Percentiles rank a stretch among this genome's conserved stretches.
These are phyloP conservation scores for Bubo scandiacus DNA, from an alignment of 2,113 vertebrate genomes.

Conservation along the genomic window DNA sequence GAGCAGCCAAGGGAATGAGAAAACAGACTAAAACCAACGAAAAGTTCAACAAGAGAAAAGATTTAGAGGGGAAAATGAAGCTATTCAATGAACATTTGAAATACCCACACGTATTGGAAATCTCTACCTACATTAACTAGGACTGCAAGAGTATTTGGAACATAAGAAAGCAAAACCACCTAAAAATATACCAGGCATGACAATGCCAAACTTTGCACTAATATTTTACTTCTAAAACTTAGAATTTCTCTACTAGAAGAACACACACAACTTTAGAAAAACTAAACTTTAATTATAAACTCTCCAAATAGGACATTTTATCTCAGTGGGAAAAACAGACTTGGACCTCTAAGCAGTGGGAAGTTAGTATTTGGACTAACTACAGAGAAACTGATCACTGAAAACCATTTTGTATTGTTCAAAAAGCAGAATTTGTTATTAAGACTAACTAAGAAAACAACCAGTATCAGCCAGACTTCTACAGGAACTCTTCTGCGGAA, in stretches of 20 bases:
- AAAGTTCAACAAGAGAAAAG: not conserved
- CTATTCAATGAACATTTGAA: not conserved
- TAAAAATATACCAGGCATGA: not conserved
- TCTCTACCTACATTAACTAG: not conserved
- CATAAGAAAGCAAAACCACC: not conserved
- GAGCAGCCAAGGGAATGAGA: not conserved
- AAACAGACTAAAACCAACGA: not conserved
- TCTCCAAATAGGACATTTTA: not conserved
- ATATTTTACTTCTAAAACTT: not conserved
- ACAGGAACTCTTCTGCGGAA: not conserved
- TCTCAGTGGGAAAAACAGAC: not conserved
- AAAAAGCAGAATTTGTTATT: not conserved
- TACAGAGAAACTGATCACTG: not conserved
- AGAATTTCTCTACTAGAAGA: not conserved
- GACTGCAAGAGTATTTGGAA: not conserved
- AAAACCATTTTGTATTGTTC: not conserved
- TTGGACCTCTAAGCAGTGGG: not conserved
- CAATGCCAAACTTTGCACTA: not conserved
- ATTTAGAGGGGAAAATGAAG: not conserved
- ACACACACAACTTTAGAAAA: not conserved
- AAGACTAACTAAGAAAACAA: not conserved
- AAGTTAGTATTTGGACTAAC: not conserved
- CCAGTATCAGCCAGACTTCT: not conserved
- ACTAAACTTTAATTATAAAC: not conserved
- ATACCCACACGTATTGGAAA: not conserved